A percentile compares a stretch with the other conserved stretches of the same genome.
phyloP scores from a whole-genome alignment of 1,140 invertebrate species.

The Cydia splendana region DNA sequence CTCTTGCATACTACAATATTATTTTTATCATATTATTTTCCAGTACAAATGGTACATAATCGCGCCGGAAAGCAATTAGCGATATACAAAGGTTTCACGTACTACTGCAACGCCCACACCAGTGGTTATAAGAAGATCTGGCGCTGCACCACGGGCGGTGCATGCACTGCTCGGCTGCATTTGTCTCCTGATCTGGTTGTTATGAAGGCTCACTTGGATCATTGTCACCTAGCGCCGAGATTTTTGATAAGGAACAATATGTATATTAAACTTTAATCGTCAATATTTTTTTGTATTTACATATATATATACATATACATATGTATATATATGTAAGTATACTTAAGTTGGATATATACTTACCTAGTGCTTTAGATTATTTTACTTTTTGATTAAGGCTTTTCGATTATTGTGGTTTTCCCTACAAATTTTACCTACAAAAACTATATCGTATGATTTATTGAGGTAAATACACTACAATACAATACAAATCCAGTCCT shows the following conservation, averaged over 20 bases:
- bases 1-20: no score
- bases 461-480: no score
- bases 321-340: no score
- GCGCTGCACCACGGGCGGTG: not conserved
- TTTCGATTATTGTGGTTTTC: no score
- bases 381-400: no score
- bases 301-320: no score
- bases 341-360: no score
- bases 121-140: not conserved
- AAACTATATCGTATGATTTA: no score
- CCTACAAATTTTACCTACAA: no score
- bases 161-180: conserved; percentile 4
- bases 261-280: conserved; percentile 13
- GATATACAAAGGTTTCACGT: not conserved
- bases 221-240: not conserved
- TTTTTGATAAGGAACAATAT: conserved; percentile 15
- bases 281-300: conserved; percentile 13
- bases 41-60: conserved; percentile 18
- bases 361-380: no score
- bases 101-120: not conserved
- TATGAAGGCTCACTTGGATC: not conserved
- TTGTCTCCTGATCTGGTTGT: not conserved
- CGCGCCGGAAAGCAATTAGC: not conserved
- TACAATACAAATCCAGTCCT: no score
- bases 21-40: not conserved